Conservation (phyloP, 2,113 vertebrate species). For the Fukomys damarensis region DNA sequence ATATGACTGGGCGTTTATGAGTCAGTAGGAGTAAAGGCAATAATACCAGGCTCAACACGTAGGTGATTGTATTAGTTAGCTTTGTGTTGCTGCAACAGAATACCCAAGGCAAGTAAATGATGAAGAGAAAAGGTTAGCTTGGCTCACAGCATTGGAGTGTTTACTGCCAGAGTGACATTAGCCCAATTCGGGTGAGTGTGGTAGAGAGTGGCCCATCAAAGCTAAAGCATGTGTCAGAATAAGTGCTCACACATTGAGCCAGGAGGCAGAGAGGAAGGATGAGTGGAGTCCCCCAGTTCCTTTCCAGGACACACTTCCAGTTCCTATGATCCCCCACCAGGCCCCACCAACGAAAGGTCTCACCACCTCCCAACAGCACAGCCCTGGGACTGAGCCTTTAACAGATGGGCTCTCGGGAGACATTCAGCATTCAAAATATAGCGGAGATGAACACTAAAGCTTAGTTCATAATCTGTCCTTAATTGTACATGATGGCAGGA, state of each 20-base stretch:
- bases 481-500: rapidly evolving
- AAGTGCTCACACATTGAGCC: not conserved
- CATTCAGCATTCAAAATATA: not conserved
- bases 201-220: too few species aligned
- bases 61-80: not conserved
- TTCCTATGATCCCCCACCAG: not conserved
- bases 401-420: not conserved
- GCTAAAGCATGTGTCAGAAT: not conserved
- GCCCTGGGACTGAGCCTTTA: not conserved
- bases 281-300: not conserved
- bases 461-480: not conserved
- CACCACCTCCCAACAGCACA: not conserved
- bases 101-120: not conserved
- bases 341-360: not conserved
- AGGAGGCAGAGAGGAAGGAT: not conserved
- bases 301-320: not conserved
- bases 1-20: not conserved
- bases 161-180: not conserved
- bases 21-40: rapidly evolving
- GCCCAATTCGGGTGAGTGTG: not conserved
- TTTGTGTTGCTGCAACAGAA: not conserved
- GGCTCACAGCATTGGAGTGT: not conserved
- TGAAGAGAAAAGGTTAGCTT: not conserved
- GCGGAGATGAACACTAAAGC: not conserved
- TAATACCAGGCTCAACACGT: not conserved